Conservation (phyloP, 2,888 invertebrate species). For the Malachius bipustulatus region DNA sequence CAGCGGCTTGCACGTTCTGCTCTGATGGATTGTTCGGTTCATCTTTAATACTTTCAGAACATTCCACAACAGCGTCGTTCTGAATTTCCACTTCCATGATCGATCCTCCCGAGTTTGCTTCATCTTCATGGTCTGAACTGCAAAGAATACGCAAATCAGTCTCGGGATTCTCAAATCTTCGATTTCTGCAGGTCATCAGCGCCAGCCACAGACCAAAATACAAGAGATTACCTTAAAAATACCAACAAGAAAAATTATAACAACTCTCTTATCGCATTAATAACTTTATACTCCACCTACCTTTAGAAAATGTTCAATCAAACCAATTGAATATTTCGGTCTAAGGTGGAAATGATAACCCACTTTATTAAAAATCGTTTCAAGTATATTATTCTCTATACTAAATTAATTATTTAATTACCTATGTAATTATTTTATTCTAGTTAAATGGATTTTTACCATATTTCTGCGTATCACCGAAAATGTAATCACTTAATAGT, state of each 20-base stretch:
- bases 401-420: too few relatives aligned
- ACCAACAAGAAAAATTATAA: conserved; percentile 7
- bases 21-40: too few relatives aligned
- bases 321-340: conserved; percentile 28
- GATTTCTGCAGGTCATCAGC: conserved; percentile 26
- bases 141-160: conserved; percentile 24
- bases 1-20: too few relatives aligned
- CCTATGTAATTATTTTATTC: too few relatives aligned
- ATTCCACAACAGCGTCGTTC: neutral
- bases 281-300: neutral
- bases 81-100: neutral
- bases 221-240: conserved; percentile 11
- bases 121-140: conserved; percentile 24
- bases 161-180: conserved; percentile 14
- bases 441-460: too few relatives aligned
- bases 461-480: too few relatives aligned
- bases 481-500: too few relatives aligned
- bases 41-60: too few relatives aligned
- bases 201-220: conserved; percentile 37
- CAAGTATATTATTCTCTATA: too few relatives aligned
- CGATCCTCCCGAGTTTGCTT: too few relatives aligned
- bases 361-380: too few relatives aligned
- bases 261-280: too few relatives aligned
- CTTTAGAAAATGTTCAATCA: conserved; percentile 6
- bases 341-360: conserved; percentile 33